Base-by-base conservation (phyloP, 2,113 vertebrate species). In the Struthidea cinerea region DNA sequence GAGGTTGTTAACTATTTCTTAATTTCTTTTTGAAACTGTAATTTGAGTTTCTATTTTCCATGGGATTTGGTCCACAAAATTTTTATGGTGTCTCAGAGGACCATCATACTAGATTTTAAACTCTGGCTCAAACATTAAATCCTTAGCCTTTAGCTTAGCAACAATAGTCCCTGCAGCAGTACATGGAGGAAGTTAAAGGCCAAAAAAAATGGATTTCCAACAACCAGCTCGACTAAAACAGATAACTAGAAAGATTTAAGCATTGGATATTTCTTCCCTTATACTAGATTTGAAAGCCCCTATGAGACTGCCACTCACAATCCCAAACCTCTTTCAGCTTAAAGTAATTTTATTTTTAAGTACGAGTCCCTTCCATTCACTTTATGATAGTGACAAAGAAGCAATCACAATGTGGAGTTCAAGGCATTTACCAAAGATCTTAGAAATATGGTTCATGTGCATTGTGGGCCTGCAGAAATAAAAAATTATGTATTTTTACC, bases 331-430 rank as follows among this genome's bases (percentile, higher is more conserved):
- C 28, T 49, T 79, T 57, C 33, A 73, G 20, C 7, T 68, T 67
- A 28, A 93, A 84, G 18, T 35, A 6, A 81, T n/a, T 69, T 77
- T 20, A 39, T 46, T 80, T 87, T 81, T 75, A 65, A 75, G 32
- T 44, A 53, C 24, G 4, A 32, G 6, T 8, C 46, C 10, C 19
- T 81, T 78, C 20, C 30, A 27, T 71, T 79, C 26, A 41, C 9
- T 84, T 76, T 50, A 22, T 3, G 44, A 24, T n/a, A 63, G 21
- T 0, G 1, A 68, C 11, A 35, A 59, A 84, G 41, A 17, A 80
- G 4, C 4, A 84, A 86, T 63, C 30, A n/a, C 0, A 0, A 41
- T 27, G 8, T 50, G 6, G 32, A 63, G 9, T n/a, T 44, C 14
- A 67, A 30, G 47, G 24, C 8, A 33, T 20, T 75, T 57, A 53